A percentile compares a stretch with the other conserved stretches of the same genome.
These are phyloP conservation scores for Diacarnus erythraeanus DNA, from an alignment of 37 sponge, comb jelly and placozoan species.

Conservation along the genomic window DNA sequence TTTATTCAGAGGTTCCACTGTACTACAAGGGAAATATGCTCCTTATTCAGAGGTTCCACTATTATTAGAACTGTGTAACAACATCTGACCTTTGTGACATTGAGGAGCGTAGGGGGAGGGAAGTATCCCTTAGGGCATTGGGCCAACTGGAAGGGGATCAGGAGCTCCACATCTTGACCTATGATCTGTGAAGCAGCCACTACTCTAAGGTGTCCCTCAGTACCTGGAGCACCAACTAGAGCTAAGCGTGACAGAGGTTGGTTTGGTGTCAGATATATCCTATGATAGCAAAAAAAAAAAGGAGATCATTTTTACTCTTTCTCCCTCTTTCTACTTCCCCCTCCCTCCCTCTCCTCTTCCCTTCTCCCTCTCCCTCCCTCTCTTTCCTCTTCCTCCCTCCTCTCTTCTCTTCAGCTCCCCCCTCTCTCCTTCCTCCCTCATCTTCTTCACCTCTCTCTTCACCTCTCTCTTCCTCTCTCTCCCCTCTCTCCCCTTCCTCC, in stretches of 20 bases:
- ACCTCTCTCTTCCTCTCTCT: background rate
- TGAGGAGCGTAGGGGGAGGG: slow-evolving; percentile 33
- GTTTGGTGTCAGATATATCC: slow-evolving; percentile 67
- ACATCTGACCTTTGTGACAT: background rate
- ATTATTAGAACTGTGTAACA: no score
- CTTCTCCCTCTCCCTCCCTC: background rate
- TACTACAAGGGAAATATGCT: no score
- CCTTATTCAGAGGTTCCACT: no score
- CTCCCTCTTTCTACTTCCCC: no score
- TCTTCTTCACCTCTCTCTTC: no score
- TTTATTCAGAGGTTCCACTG: no score
- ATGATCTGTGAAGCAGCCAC: slow-evolving; percentile 49
- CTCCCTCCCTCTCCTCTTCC: background rate
- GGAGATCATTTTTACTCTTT: no score
- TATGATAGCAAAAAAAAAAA: background rate
- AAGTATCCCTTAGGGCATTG: slow-evolving; percentile 77
- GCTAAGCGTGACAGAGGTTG: slow-evolving; percentile 64
- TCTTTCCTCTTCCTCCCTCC: background rate
- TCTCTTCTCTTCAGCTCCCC: background rate
- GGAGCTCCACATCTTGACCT: slow-evolving; percentile 37
- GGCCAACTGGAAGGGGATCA: slow-evolving; percentile 68
- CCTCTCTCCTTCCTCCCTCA: no score
- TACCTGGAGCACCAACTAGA: slow-evolving; percentile 69
- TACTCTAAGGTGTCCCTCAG: slow-evolving; percentile 51
- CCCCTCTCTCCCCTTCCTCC: background rate